Conservation (phyloP, 2,888 invertebrate genomes). For the Gymnocheta viridis region DNA sequence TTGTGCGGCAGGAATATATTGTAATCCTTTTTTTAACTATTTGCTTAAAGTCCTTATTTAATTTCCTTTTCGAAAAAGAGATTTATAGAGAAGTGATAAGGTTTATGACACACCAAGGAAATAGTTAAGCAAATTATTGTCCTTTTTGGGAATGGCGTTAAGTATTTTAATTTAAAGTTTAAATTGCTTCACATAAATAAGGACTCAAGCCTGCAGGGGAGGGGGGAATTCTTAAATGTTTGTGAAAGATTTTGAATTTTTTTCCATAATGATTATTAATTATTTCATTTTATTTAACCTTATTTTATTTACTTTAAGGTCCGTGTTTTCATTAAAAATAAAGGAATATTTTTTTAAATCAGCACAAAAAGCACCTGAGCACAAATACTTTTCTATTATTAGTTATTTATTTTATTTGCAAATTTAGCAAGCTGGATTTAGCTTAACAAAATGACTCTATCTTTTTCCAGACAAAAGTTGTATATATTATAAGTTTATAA, state of each 20-base stretch:
- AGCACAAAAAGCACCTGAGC: too few relatives aligned
- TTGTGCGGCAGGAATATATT: background rate
- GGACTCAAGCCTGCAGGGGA: background rate
- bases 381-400: too few relatives aligned
- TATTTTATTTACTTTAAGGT: background rate
- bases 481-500: too few relatives aligned
- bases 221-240: background rate
- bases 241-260: background rate
- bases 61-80: conserved; percentile 11
- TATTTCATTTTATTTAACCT: background rate
- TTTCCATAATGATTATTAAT: background rate
- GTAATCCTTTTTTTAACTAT: conserved; percentile 14
- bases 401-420: too few relatives aligned
- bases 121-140: background rate
- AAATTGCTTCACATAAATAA: background rate
- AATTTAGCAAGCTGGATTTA: too few relatives aligned
- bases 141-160: background rate
- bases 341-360: too few relatives aligned
- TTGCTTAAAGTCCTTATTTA: background rate
- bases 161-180: conserved; percentile 1
- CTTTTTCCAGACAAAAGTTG: too few relatives aligned
- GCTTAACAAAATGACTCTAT: too few relatives aligned
- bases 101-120: conserved; percentile 6
- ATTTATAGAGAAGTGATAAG: conserved; percentile 20
- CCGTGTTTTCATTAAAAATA: too few relatives aligned